These are phyloP conservation scores for Sturnus vulgaris DNA, from an alignment of 2,113 vertebrate genomes.

Conservation along the genomic window DNA sequence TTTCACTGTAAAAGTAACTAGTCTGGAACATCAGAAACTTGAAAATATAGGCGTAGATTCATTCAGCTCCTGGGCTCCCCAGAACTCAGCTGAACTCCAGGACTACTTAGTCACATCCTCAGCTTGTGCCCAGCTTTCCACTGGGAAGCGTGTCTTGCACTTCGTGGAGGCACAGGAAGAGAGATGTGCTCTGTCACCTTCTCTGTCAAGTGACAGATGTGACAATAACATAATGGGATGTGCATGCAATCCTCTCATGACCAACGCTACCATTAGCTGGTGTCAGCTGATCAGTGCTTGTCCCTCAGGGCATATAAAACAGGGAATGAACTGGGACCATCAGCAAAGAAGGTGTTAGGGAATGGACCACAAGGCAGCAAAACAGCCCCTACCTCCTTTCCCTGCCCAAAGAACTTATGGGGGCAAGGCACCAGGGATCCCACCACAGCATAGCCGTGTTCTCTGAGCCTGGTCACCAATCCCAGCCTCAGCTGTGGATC, in stretches of 20 bases:
- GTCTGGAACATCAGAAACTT: neutral
- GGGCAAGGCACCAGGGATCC: neutral
- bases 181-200: neutral
- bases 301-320: neutral
- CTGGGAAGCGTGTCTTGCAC: neutral
- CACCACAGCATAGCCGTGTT: neutral
- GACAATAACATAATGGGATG: neutral
- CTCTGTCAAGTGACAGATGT: neutral
- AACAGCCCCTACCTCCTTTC: neutral
- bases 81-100: neutral
- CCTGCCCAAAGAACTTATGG: neutral
- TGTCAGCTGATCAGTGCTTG: neutral
- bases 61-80: neutral
- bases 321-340: neutral
- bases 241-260: neutral
- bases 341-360: neutral
- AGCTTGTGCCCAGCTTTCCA: neutral
- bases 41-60: neutral
- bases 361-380: neutral
- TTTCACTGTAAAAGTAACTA: neutral
- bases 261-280: rapidly evolving
- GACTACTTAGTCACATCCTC: neutral
- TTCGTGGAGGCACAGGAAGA: neutral
- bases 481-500: neutral
- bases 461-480: neutral